Conservation (phyloP, 2,888 invertebrate species). For the Erannis defoliaria region DNA sequence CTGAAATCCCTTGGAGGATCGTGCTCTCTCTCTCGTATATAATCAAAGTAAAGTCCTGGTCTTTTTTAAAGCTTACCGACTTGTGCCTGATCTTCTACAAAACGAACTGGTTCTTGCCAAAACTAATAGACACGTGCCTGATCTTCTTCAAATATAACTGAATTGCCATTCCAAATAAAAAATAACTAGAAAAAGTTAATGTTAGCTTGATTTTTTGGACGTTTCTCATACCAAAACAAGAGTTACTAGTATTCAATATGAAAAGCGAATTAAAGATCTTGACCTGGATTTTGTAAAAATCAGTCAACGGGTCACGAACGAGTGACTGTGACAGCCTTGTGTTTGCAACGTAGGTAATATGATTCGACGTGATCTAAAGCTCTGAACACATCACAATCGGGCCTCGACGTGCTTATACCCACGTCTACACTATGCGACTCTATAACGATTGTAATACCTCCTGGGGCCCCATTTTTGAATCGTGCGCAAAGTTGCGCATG, state of each 20-base stretch:
- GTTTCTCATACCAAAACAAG: constrained; percentile 47
- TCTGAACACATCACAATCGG: constrained; percentile 57
- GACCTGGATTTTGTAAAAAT: constrained; percentile 80
- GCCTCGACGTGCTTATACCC: constrained; percentile 35
- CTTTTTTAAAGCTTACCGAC: too few species aligned
- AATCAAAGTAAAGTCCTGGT: too few species aligned
- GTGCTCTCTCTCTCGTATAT: too few species aligned
- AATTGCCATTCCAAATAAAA: background rate
- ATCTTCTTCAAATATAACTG: too few species aligned
- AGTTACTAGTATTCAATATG: constrained; percentile 70
- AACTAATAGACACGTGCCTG: too few species aligned
- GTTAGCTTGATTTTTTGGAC: background rate
- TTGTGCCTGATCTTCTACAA: too few species aligned
- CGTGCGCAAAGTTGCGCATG: too few species aligned
- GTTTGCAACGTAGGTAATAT: constrained; percentile 68
- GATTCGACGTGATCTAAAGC: constrained; percentile 68
- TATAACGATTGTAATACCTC: constrained; percentile 36
- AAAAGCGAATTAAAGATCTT: constrained; percentile 81
- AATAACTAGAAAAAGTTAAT: background rate
- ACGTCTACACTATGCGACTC: constrained; percentile 34
- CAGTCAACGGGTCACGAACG: constrained; percentile 84
- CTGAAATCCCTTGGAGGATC: too few species aligned
- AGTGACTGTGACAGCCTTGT: constrained; percentile 83
- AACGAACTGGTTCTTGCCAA: too few species aligned
- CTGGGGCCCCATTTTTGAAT: too few species aligned